These are phyloP conservation scores for Caerostris extrusa DNA, from an alignment of 1,140 invertebrate species.

Conservation along the genomic window DNA sequence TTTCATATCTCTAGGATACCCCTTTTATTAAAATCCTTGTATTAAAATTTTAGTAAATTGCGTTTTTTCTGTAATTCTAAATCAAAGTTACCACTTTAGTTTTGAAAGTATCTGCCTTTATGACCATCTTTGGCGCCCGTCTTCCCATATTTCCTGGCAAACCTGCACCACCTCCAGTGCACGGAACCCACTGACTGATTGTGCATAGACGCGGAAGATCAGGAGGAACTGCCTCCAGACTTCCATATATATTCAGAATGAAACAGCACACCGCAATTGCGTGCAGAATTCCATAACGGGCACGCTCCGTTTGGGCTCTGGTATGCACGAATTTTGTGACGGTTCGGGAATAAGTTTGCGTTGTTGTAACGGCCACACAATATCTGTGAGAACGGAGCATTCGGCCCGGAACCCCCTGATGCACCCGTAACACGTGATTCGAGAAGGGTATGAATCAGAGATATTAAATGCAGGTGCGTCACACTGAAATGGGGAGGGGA, in stretches of 20 bases:
- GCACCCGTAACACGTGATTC: slow-evolving; percentile 39
- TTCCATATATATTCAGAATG: not conserved
- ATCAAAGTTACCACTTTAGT: too few species aligned
- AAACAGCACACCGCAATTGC: slow-evolving; percentile 1
- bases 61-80: too few species aligned
- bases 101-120: too few species aligned
- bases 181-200: slow-evolving; percentile 35
- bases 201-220: slow-evolving; percentile 41
- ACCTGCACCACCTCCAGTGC: too few species aligned
- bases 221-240: not conserved
- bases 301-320: slow-evolving; percentile 36
- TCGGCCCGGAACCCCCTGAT: not conserved
- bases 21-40: too few species aligned
- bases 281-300: slow-evolving; percentile 63
- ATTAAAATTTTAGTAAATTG: too few species aligned
- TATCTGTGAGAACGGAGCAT: slow-evolving; percentile 36
- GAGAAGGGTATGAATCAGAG: slow-evolving; percentile 37
- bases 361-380: slow-evolving; percentile 8
- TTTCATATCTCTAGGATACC: too few species aligned
- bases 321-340: slow-evolving; percentile 26
- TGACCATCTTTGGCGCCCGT: not conserved
- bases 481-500: not conserved
- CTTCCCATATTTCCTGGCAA: not conserved
- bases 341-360: not conserved
- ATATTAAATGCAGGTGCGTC: slow-evolving; percentile 39